Conservation (phyloP, 2,797 vertebrate genomes). For the Buphagus erythrorhynchus region DNA sequence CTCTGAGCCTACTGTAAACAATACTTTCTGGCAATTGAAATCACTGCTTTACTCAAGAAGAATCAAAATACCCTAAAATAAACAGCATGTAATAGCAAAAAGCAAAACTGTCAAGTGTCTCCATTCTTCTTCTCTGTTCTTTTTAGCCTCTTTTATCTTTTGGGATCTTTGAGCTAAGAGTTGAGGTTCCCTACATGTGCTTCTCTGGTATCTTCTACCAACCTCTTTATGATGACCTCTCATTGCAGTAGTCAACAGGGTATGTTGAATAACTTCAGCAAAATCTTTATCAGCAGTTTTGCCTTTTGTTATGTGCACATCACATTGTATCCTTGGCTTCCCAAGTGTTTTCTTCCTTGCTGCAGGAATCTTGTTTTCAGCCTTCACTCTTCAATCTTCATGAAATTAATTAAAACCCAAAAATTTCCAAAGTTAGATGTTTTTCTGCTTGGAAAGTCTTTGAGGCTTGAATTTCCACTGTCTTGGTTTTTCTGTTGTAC, state of each 20-base stretch:
- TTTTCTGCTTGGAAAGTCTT: background rate
- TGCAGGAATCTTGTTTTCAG: background rate
- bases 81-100: background rate
- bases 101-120: background rate
- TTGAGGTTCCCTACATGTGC: background rate
- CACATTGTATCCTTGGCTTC: background rate
- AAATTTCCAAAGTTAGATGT: background rate
- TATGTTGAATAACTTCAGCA: background rate
- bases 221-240: background rate
- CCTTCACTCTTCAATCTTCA: background rate
- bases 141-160: background rate
- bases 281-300: background rate
- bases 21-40: background rate
- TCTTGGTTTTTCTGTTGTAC: background rate
- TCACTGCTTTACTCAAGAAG: background rate
- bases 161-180: background rate
- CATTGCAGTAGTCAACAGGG: background rate
- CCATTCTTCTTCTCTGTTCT: background rate
- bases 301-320: background rate
- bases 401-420: background rate
- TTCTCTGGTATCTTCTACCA: background rate
- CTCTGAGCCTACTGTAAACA: background rate
- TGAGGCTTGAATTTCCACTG: background rate
- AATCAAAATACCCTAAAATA: background rate
- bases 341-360: background rate